Percentiles rank a stretch among this genome's conserved stretches.
phyloP scores from a whole-genome alignment of 1,140 invertebrate genomes.

The Pinna nobilis region DNA sequence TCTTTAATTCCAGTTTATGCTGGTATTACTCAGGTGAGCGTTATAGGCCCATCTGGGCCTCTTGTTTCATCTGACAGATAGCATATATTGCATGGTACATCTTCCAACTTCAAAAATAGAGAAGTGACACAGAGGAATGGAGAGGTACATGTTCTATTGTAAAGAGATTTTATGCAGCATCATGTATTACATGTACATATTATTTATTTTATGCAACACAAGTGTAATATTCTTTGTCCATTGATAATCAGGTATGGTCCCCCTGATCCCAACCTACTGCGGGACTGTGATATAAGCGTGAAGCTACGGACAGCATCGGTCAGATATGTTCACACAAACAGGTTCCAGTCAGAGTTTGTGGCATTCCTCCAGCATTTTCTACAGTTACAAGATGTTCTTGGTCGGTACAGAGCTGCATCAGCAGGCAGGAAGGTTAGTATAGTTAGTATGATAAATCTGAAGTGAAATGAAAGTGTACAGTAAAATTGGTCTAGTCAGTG shows the following conservation, averaged over 20 bases:
- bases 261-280: slow-evolving; percentile 73
- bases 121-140: neutral
- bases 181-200: neutral
- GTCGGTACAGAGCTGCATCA: slow-evolving; percentile 76
- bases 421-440: slow-evolving; percentile 69
- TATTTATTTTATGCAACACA: neutral
- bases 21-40: too few relatives aligned
- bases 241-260: slow-evolving; percentile 71
- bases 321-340: slow-evolving; percentile 94
- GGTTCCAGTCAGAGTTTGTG: slow-evolving; percentile 92
- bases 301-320: slow-evolving; percentile 79
- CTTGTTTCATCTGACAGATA: neutral
- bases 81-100: neutral
- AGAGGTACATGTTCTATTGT: neutral
- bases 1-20: too few relatives aligned
- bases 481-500: too few relatives aligned
- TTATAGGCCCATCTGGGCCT: too few relatives aligned
- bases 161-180: too few relatives aligned
- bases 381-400: slow-evolving; percentile 85
- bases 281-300: slow-evolving; percentile 86
- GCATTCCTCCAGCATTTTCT: slow-evolving; percentile 91
- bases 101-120: neutral
- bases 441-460: neutral
- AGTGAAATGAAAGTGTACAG: neutral
- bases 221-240: neutral